phyloP scores from a whole-genome alignment of 1,140 invertebrate genomes.

The Scaptomyza montana region DNA sequence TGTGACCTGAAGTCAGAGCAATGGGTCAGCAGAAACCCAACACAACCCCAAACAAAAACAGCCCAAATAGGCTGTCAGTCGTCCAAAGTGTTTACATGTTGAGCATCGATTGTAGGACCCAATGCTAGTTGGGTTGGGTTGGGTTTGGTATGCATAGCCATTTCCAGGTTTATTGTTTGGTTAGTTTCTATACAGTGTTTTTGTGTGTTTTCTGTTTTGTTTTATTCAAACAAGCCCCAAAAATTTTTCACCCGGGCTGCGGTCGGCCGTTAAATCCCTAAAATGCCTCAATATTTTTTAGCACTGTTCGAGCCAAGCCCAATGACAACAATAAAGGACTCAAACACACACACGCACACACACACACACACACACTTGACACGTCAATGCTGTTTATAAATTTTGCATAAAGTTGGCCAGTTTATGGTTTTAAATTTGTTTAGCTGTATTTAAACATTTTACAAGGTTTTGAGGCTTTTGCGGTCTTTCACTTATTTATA shows the following conservation, averaged over 20 bases:
- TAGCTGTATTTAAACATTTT: slow-evolving; percentile 20
- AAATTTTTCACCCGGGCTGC: slow-evolving; percentile 13
- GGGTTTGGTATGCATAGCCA: background rate
- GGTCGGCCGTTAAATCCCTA: slow-evolving; percentile 52
- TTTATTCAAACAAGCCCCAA: slow-evolving; percentile 47
- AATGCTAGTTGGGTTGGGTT: background rate
- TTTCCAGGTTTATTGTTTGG: slow-evolving; percentile 38
- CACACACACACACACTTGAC: background rate
- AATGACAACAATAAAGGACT: slow-evolving; percentile 35
- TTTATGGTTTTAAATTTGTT: slow-evolving; percentile 55
- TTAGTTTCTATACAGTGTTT: slow-evolving; percentile 35
- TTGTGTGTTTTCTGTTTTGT: slow-evolving; percentile 30
- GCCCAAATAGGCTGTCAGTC: background rate
- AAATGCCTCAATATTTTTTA: slow-evolving; percentile 53
- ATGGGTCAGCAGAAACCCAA: slow-evolving; percentile 37
- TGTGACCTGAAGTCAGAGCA: slow-evolving; percentile 37
- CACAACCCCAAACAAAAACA: background rate
- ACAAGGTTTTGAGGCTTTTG: slow-evolving; percentile 24
- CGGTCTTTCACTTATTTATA: slow-evolving; percentile 23
- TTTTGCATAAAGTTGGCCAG: slow-evolving; percentile 49
- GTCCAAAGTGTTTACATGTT: slow-evolving; percentile 8
- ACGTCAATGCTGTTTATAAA: slow-evolving; percentile 49
- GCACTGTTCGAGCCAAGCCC: slow-evolving; percentile 20
- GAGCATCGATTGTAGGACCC: slow-evolving; percentile 27
- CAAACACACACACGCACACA: background rate